Evolutionary conservation across 2,888 invertebrate species (phyloP).

Genomic region (Anaspis maculata): DNA sequence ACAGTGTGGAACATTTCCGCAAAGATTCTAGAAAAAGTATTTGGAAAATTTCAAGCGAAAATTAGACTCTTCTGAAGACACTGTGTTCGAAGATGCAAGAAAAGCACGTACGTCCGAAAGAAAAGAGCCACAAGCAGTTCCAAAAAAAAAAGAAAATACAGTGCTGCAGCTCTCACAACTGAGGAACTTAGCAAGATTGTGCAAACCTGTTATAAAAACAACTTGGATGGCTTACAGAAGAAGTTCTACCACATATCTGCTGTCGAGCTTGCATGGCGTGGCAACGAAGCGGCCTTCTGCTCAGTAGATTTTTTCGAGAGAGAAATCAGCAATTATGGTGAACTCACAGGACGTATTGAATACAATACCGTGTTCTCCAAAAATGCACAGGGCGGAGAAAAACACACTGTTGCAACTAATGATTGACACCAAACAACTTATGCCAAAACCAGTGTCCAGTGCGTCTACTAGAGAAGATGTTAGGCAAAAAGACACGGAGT

Average conservation of each 20-base stretch:
- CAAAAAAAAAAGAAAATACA: conserved; percentile 1
- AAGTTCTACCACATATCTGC: no score
- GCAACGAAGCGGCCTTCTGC: no score
- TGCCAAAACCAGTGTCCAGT: neutral
- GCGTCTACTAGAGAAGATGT: neutral
- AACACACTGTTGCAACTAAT: neutral
- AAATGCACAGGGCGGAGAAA: neutral
- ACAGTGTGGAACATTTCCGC: neutral
- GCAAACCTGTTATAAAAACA: no score
- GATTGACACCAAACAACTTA: neutral
- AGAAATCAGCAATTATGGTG: conserved; percentile 1
- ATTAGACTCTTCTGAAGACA: conserved; percentile 1
- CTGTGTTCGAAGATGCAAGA: neutral
- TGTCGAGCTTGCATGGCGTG: no score
- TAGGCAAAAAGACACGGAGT: neutral
- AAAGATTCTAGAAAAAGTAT: neutral
- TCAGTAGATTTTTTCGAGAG: neutral
- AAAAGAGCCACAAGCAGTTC: neutral
- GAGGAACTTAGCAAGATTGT: neutral
- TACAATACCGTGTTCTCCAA: neutral
- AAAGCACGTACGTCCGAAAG: neutral
- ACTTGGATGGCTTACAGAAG: no score
- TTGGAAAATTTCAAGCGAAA: conserved; percentile 1
- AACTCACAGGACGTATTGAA: conserved; percentile 1
- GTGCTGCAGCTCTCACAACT: neutral